These are phyloP conservation scores for Galeopsomyia nigrocyanea DNA, from an alignment of 2,888 invertebrate species.

Conservation along the genomic window DNA sequence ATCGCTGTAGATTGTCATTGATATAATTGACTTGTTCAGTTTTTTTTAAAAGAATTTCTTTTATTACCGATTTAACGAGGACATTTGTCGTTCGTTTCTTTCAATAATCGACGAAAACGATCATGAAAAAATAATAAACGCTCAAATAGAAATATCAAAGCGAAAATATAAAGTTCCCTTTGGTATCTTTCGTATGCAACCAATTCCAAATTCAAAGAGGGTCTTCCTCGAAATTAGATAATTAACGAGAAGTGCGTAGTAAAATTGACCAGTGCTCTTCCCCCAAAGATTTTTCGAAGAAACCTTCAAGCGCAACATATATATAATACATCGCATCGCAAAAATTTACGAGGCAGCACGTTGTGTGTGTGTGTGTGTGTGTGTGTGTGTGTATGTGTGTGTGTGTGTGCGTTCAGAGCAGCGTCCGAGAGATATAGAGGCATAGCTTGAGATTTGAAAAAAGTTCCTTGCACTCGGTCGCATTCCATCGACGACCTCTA, in stretches of 20 bases:
- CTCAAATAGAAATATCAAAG: not conserved
- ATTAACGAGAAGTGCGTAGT: too few species aligned
- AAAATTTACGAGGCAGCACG: not conserved
- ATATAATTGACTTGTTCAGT: too few species aligned
- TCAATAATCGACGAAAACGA: too few species aligned
- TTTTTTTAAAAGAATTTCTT: too few species aligned
- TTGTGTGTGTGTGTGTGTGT: too few species aligned
- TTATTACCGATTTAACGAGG: too few species aligned
- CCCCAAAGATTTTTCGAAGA: constrained; percentile 31
- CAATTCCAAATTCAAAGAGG: too few species aligned
- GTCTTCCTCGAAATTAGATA: constrained; percentile 18
- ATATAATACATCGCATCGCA: not conserved
- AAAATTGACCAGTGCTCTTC: not conserved
- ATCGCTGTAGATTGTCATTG: too few species aligned
- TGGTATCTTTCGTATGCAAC: too few species aligned
- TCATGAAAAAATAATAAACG: not conserved
- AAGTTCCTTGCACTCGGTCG: constrained; percentile 37
- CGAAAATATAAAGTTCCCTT: not conserved
- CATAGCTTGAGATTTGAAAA: constrained; percentile 18
- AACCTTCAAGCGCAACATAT: constrained; percentile 5
- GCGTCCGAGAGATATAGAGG: not conserved
- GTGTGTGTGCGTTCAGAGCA: too few species aligned
- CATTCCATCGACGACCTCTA: constrained; percentile 27
- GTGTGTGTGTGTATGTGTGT: too few species aligned
- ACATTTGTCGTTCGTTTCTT: too few species aligned